These are phyloP conservation scores for Geodia barretti DNA, from an alignment of 37 sponge, comb jelly and placozoan genomes.

Conservation along the genomic window DNA sequence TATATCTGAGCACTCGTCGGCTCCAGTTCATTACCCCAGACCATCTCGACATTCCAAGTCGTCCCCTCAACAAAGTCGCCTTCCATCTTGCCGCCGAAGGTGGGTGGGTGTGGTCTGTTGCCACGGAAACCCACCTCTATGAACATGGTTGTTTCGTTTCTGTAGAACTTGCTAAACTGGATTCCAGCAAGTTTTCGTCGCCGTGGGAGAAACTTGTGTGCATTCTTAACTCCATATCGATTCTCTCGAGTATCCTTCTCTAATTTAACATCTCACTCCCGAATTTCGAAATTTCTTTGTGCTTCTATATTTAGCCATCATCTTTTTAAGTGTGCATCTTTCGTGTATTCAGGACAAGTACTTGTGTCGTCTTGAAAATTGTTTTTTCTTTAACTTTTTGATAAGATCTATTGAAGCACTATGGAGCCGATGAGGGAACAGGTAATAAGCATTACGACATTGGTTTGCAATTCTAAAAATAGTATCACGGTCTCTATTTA, in stretches of 20 bases:
- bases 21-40: slow-evolving; percentile 61
- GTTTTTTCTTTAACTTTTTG: too few species aligned
- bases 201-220: slow-evolving; percentile 67
- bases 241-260: slow-evolving; percentile 69
- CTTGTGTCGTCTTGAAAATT: too few species aligned
- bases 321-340: too few species aligned
- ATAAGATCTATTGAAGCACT: slow-evolving; percentile 49
- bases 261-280: too few species aligned
- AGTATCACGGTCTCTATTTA: background rate
- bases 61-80: slow-evolving; percentile 32
- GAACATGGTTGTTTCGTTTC: background rate
- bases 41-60: slow-evolving; percentile 54
- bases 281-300: too few species aligned
- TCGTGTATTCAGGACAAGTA: too few species aligned
- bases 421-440: slow-evolving; percentile 20
- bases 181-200: slow-evolving; percentile 32
- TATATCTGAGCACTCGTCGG: background rate
- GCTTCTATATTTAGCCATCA: too few species aligned
- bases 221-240: slow-evolving; percentile 60
- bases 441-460: background rate
- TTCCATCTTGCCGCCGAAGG: slow-evolving; percentile 52
- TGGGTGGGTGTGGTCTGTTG: background rate
- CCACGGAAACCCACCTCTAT: background rate
- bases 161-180: slow-evolving; percentile 33
- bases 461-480: background rate